phyloP scores from a whole-genome alignment of 2,797 vertebrate genomes.

The Lepilemur ruficaudatus region DNA sequence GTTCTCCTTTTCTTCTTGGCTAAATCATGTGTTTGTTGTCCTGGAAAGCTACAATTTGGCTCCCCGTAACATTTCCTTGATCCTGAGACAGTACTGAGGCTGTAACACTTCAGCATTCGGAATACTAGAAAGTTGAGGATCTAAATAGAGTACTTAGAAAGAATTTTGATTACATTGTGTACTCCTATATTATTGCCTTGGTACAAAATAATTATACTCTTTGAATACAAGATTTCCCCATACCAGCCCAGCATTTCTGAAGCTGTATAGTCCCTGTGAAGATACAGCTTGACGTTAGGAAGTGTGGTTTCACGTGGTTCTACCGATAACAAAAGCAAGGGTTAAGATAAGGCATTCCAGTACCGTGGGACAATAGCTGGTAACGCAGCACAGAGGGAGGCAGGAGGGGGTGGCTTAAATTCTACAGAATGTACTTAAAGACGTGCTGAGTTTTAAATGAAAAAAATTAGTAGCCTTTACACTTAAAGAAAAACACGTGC shows the following conservation, averaged over 20 bases:
- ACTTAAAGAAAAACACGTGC: background rate
- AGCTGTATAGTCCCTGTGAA: background rate
- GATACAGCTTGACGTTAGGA: background rate
- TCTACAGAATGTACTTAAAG: background rate
- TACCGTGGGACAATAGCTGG: background rate
- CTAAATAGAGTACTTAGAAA: conserved; percentile 63
- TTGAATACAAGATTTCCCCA: background rate
- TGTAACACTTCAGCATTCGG: conserved; percentile 40
- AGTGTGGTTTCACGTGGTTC: background rate
- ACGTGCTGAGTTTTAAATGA: background rate
- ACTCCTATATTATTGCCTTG: conserved; percentile 40
- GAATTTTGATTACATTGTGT: conserved; percentile 62
- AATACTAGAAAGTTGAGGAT: conserved; percentile 53
- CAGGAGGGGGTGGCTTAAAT: background rate
- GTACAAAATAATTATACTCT: conserved; percentile 67
- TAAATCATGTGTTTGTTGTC: conserved; percentile 56
- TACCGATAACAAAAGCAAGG: background rate
- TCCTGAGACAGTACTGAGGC: conserved; percentile 26
- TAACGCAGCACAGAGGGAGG: background rate
- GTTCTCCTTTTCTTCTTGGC: conserved; percentile 33
- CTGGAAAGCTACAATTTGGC: conserved; percentile 57
- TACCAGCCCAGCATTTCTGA: conserved; percentile 36
- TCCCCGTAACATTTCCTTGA: conserved; percentile 47
- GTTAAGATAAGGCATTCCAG: conserved; percentile 18
- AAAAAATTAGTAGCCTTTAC: background rate